Base-by-base conservation (phyloP, 2,888 invertebrate genomes). In the Tenthredo livida region DNA sequence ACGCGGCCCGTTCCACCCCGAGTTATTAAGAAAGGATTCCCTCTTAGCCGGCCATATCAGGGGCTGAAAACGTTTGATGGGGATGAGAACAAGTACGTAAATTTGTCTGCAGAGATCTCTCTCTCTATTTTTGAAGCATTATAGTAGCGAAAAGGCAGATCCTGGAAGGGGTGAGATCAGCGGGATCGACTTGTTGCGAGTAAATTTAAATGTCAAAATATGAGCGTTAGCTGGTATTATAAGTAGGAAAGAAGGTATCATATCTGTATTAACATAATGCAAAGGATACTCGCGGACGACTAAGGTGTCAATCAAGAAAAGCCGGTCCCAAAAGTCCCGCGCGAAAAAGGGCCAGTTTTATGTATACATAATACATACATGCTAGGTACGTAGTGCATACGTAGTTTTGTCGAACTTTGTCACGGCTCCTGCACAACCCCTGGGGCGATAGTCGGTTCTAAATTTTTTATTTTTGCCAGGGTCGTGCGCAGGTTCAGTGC, bases 131-230 rank as follows among this genome's bases (percentile, higher is more conserved):
- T 6, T 21, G 25, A 12, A 40, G 43, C 9, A 67, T 67, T 3
- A 67, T 67, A 17, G 4, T 17, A 67, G 3, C 47, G 3, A 67
- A 12, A 40, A 67, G 67, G 12, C 9, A 43, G 21, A 33, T 29
- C 6, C 25, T 9, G 15, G 47, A 43, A 67, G 47, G 67, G 67
- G 70, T 86, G 67, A 86, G 65, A 75, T 61, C 54, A 73, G 33
- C 25, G 54, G 25, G 65, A 17, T 17, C 61, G 75, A 86, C 83
- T 86, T 85, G 83, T 73, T 85, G 65, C 33, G 37, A 82, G 84
- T 88, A 87, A 89, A 92, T 91, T 91, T 90, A 90, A 93, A 92
- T 92, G 93, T 92, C 93, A 93, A 92, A 93, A 92, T 92, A 93
- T 88, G 91, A 89, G 86, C 89, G 89, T 87, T 87, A 88, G 88